Evolutionary conservation across 2,113 vertebrate species (phyloP).

Genomic region (Ovis canadensis): DNA sequence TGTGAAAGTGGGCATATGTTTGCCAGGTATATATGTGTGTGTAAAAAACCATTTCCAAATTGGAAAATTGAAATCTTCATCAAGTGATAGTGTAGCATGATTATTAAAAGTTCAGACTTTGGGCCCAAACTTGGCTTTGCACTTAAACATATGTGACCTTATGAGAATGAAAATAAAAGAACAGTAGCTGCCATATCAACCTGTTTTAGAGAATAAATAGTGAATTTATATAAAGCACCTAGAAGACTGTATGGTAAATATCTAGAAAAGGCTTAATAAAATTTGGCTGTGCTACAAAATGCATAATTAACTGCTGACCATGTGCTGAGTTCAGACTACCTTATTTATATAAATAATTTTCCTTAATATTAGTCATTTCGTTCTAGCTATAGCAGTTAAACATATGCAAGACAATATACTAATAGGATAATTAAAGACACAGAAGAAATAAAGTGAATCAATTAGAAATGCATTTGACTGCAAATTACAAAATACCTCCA

Average conservation of each 20-base stretch:
- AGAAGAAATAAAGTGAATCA: not conserved
- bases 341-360: not conserved
- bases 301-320: not conserved
- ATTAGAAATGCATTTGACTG: not conserved
- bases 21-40: not conserved
- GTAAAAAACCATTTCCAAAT: not conserved
- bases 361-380: not conserved
- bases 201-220: not conserved
- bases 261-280: not conserved
- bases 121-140: not conserved
- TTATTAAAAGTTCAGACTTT: not conserved
- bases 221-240: not conserved
- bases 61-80: not conserved
- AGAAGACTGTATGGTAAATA: not conserved
- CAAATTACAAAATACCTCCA: not conserved
- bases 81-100: not conserved
- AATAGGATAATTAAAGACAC: not conserved
- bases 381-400: not conserved
- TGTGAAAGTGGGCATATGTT: not conserved
- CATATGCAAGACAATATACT: not conserved
- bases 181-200: not conserved
- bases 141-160: not conserved
- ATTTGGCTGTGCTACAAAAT: not conserved
- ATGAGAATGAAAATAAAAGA: not conserved
- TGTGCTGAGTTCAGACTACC: not conserved